Evolutionary conservation across 2,888 invertebrate species (phyloP).

Genomic region (Campoletis raptor): DNA sequence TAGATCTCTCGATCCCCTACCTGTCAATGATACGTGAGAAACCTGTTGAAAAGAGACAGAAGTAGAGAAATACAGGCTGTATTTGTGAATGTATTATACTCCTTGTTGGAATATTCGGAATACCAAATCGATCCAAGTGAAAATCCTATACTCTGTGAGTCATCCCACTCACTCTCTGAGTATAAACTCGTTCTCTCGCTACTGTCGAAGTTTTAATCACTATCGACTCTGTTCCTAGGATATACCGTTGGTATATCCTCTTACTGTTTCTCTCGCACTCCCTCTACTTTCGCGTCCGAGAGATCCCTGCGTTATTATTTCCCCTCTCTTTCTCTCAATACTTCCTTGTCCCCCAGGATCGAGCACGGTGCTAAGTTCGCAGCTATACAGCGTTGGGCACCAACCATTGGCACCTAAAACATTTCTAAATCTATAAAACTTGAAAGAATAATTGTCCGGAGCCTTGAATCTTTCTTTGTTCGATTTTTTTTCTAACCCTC

Average conservation of each 20-base stretch:
- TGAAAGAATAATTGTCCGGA: neutral
- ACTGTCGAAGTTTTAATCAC: constrained; percentile 83
- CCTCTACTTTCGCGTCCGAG: constrained; percentile 41
- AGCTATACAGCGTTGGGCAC: constrained; percentile 7
- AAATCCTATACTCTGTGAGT: constrained; percentile 70
- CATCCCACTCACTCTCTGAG: constrained; percentile 36
- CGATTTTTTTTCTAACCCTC: neutral
- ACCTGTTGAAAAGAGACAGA: constrained; percentile 44
- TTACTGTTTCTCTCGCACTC: neutral
- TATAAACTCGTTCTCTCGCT: constrained; percentile 70
- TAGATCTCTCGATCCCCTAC: constrained; percentile 19
- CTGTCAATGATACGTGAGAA: constrained; percentile 61
- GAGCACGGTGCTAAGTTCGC: constrained; percentile 38
- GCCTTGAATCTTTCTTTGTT: neutral
- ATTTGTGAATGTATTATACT: constrained; percentile 43
- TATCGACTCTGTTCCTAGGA: constrained; percentile 79
- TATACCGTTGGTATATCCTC: constrained; percentile 69
- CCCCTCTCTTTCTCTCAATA: constrained; percentile 43
- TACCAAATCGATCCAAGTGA: constrained; percentile 78
- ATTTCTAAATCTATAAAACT: neutral
- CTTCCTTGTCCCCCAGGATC: constrained; percentile 60
- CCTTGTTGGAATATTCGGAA: constrained; percentile 76
- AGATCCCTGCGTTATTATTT: constrained; percentile 40
- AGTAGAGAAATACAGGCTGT: constrained; percentile 23
- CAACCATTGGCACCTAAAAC: neutral